phyloP scores from a whole-genome alignment of 2,113 vertebrate genomes.

The Microtus pennsylvanicus region DNA sequence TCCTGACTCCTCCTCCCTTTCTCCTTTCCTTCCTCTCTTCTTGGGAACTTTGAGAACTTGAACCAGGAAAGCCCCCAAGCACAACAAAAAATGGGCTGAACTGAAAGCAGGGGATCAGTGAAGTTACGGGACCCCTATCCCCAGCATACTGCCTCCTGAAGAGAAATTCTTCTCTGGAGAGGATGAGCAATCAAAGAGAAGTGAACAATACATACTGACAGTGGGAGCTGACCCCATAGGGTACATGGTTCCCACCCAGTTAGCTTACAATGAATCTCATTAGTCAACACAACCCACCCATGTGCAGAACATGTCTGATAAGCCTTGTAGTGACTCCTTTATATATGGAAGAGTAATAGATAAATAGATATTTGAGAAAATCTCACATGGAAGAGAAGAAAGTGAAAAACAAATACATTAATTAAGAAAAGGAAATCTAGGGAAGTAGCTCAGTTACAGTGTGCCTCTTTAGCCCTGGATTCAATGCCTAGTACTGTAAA shows the following conservation, averaged over 20 bases:
- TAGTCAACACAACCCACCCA: background rate
- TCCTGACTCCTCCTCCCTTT: too few species aligned
- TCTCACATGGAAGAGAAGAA: conserved; percentile 4
- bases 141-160: background rate
- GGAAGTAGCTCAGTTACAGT: background rate
- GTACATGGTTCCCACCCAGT: background rate
- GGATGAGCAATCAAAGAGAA: background rate
- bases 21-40: background rate
- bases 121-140: background rate
- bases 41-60: background rate
- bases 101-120: background rate
- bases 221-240: background rate
- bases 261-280: background rate
- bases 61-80: background rate
- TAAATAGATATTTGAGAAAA: conserved; percentile 8
- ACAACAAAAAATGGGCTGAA: background rate
- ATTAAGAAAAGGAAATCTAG: background rate
- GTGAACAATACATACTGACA: background rate
- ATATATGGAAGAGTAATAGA: background rate
- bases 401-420: background rate
- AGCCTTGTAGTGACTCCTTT: background rate
- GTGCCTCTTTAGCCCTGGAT: background rate
- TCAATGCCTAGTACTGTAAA: background rate
- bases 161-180: background rate
- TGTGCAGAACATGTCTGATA: background rate